Evolutionary conservation across 2,888 invertebrate genomes (phyloP).

Genomic region (Prenolepis imparis): DNA sequence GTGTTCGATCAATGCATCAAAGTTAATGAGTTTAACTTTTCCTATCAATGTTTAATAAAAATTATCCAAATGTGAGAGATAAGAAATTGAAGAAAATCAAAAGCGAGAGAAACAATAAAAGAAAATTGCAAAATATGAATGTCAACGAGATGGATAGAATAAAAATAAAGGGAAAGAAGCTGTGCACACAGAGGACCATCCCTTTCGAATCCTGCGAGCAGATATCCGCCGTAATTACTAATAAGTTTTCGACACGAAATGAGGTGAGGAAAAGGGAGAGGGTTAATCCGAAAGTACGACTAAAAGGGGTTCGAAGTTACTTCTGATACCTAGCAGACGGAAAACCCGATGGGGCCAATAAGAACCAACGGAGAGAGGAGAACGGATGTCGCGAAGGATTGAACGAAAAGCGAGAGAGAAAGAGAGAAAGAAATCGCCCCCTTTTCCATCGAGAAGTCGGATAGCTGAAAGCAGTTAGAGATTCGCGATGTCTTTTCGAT

Average conservation of each 20-base stretch:
- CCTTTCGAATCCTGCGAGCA: slow-evolving; percentile 81
- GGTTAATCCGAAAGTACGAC: slow-evolving; percentile 86
- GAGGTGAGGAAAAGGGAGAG: slow-evolving; percentile 86
- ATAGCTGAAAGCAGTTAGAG: slow-evolving; percentile 85
- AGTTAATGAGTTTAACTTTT: background rate
- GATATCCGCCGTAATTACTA: slow-evolving; percentile 86
- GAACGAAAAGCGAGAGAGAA: slow-evolving; percentile 40
- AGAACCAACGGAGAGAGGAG: slow-evolving; percentile 65
- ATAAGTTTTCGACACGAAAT: slow-evolving; percentile 86
- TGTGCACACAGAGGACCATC: slow-evolving; percentile 62
- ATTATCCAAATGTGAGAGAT: slow-evolving; percentile 80
- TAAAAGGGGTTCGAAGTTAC: slow-evolving; percentile 79
- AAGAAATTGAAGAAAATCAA: slow-evolving; percentile 76
- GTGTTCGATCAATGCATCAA: background rate
- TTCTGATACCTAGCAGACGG: slow-evolving; percentile 74
- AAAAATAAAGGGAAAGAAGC: slow-evolving; percentile 59
- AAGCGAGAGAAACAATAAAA: slow-evolving; percentile 46
- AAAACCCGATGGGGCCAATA: slow-evolving; percentile 77
- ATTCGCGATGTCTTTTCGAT: slow-evolving; percentile 86
- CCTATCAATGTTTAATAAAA: slow-evolving; percentile 77
- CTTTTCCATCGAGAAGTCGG: slow-evolving; percentile 70
- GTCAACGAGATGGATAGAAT: slow-evolving; percentile 50
- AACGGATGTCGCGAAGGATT: slow-evolving; percentile 51
- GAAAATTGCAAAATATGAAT: slow-evolving; percentile 46
- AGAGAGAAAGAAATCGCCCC: slow-evolving; percentile 67